Conservation (phyloP, 2,113 vertebrate species). For the Clarias batrachus region DNA sequence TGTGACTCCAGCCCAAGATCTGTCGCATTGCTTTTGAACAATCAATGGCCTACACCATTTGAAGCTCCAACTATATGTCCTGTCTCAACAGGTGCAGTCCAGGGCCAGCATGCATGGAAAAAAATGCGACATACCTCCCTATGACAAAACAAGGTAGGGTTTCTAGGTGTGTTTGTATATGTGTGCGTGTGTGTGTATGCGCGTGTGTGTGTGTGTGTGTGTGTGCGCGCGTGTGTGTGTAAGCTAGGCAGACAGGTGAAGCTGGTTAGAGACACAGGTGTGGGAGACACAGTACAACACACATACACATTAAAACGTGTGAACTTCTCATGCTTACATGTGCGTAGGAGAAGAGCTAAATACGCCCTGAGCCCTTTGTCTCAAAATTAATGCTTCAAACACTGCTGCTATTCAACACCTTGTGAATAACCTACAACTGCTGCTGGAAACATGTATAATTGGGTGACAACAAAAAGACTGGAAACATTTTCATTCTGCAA, state of each 20-base stretch:
- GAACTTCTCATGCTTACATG: background rate
- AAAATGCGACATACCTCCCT: background rate
- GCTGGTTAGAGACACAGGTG: slow-evolving; percentile 64
- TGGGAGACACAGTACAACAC: slow-evolving; percentile 57
- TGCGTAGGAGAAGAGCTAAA: background rate
- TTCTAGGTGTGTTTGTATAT: slow-evolving; percentile 49
- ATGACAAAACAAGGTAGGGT: slow-evolving; percentile 55
- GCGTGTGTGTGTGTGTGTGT: slow-evolving; percentile 50
- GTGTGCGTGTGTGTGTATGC: slow-evolving; percentile 42
- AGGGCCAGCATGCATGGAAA: background rate
- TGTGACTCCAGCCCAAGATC: background rate
- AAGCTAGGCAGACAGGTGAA: slow-evolving; percentile 70
- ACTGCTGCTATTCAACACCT: background rate
- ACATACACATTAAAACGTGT: background rate
- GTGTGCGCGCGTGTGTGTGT: slow-evolving; percentile 50
- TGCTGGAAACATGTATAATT: background rate
- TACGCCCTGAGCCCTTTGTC: background rate
- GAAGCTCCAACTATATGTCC: background rate
- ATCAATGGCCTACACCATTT: background rate
- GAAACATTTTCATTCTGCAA: background rate
- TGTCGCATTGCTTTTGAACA: background rate
- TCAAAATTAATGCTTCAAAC: slow-evolving; percentile 3
- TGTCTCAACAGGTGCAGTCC: background rate
- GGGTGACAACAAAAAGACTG: background rate
- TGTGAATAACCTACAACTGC: background rate